Conservation (phyloP, 2,113 vertebrate species). For the Mixornis gularis region DNA sequence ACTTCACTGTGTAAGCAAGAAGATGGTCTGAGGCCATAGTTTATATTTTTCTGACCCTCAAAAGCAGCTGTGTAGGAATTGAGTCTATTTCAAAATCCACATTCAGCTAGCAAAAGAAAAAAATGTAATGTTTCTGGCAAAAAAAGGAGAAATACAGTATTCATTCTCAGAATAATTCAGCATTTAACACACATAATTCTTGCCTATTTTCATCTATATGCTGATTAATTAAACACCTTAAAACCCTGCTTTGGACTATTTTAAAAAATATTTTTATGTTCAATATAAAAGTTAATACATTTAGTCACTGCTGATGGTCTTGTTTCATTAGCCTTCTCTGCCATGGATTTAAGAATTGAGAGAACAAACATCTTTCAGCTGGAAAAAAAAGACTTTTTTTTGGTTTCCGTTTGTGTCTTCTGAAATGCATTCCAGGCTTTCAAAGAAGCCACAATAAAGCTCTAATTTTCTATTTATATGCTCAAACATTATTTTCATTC, state of each 20-base stretch:
- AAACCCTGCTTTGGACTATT: background rate
- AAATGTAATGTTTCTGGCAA: background rate
- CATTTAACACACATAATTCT: conserved; percentile 6
- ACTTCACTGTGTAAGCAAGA: background rate
- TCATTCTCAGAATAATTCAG: conserved; percentile 20
- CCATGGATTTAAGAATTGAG: conserved; percentile 9
- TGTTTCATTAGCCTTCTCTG: conserved; percentile 47
- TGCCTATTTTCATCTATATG: conserved; percentile 28
- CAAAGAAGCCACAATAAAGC: conserved; percentile 59
- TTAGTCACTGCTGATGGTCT: background rate
- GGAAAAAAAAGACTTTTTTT: conserved; percentile 41
- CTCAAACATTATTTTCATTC: conserved; percentile 46
- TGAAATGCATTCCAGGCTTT: conserved; percentile 58
- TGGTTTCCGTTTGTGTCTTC: background rate
- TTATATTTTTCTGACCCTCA: background rate
- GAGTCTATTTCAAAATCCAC: conserved; percentile 15
- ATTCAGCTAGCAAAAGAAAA: conserved; percentile 11
- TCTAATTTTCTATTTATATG: conserved; percentile 58
- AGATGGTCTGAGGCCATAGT: background rate
- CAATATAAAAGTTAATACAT: conserved; percentile 41
- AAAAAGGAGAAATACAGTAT: background rate
- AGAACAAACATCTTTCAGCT: conserved; percentile 55
- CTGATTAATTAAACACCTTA: conserved; percentile 38
- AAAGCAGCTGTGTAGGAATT: background rate
- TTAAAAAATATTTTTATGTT: background rate